Base-by-base conservation (phyloP, 2,888 invertebrate species). In the Plebejus melissa region DNA sequence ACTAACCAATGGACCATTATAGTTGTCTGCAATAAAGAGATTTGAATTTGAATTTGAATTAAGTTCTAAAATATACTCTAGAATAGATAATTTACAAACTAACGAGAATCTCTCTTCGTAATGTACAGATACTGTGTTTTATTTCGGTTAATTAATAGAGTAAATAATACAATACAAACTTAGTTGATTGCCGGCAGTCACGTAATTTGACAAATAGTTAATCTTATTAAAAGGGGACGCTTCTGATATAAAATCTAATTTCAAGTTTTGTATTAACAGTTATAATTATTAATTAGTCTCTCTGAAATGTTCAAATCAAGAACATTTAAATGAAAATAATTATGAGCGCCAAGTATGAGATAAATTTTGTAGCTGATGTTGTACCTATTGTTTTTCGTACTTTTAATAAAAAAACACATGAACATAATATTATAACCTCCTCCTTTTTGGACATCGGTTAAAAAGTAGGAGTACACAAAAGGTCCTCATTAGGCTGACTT, bases 181-280 rank as follows among this genome's bases (percentile, higher is more conserved):
- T 70, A 9, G 41, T 28, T 70, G 70, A 70, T 70, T 70, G 70
- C 70, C 22, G 41, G 38, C 41, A 41, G 70, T 70, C 70, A 41
- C 70, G 70, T 70, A 41, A 70, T 41, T 70, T 70, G 32, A 50
- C 32, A 74, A 74, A 54, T 54, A 54, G 72, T 74, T 74, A 54
- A 54, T 74, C 28, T 54, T 16, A 74, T 50, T 32, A 50, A 50
- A 38, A 32, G 32, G 65, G 65, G 65, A 65, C 65, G 65, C 32
- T 36, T 36, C 32, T 36, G 32, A 65, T 65, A 65, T 54, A 50
- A 54, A 74, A 74, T 74, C 72, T 32, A 74, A 70, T 70, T 74
- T 54, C 13, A 36, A 36, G 65, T 65, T 65, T 13, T 32, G 46
- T 22, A 28, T 41, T 60, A 65, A 16, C 41, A 32, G 16, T 65